Conservation (phyloP, 2,113 vertebrate genomes). For the Cyphomyrus discorhynchus region DNA sequence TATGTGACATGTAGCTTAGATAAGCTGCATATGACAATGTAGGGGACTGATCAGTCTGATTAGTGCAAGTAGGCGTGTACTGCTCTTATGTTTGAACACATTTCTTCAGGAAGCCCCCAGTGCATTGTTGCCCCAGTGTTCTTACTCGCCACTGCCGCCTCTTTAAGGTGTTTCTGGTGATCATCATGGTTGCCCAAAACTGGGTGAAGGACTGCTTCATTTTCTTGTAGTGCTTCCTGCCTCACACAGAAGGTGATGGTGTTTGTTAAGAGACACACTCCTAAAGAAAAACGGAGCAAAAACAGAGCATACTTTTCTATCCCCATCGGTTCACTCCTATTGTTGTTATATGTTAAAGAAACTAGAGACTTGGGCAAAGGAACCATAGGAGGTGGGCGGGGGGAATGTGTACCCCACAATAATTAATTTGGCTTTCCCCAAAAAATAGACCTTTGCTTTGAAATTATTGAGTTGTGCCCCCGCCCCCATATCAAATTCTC, state of each 20-base stretch:
- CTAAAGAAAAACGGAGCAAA: background rate
- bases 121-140: background rate
- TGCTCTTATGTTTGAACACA: background rate
- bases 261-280: constrained; percentile 4
- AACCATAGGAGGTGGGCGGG: background rate
- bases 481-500: background rate
- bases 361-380: background rate
- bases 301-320: background rate
- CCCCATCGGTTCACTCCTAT: background rate
- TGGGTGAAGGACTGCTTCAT: constrained; percentile 65
- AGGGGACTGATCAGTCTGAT: background rate
- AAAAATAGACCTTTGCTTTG: background rate
- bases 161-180: constrained; percentile 62
- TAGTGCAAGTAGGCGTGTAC: background rate
- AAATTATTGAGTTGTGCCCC: background rate
- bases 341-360: background rate
- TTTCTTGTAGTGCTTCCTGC: constrained; percentile 70
- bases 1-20: background rate
- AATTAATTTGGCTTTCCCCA: background rate
- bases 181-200: constrained; percentile 69
- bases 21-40: background rate
- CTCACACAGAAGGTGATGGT: constrained; percentile 17
- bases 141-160: constrained; percentile 60
- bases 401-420: too few species aligned
- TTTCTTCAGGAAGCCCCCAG: background rate